Conservation (phyloP, 1,140 invertebrate genomes). For the Tachypleus tridentatus region DNA sequence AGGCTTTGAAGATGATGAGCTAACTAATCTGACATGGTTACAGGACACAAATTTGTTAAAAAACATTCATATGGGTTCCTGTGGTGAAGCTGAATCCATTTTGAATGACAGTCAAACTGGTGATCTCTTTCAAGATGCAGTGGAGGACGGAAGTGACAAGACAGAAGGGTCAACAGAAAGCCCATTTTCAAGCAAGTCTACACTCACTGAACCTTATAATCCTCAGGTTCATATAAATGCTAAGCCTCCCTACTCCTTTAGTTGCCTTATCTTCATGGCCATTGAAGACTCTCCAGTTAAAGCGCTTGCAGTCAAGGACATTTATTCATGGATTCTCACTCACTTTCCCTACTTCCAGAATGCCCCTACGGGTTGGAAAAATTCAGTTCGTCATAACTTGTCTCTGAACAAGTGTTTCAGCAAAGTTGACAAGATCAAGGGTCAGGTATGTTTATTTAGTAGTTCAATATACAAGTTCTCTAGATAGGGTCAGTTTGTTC, state of each 20-base stretch:
- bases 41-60: conserved; percentile 82
- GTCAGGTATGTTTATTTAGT: conserved; percentile 44
- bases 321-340: conserved; percentile 89
- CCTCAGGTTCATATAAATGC: conserved; percentile 61
- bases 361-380: conserved; percentile 44
- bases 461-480: background rate
- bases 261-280: conserved; percentile 94
- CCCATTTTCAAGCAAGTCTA: no score
- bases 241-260: conserved; percentile 90
- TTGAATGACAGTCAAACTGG: conserved; percentile 6
- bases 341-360: conserved; percentile 43
- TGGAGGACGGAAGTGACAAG: conserved; percentile 26
- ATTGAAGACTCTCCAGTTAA: conserved; percentile 81
- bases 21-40: conserved; percentile 79
- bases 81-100: conserved; percentile 5
- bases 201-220: conserved; percentile 30
- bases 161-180: conserved; percentile 18
- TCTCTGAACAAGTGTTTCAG: conserved; percentile 45
- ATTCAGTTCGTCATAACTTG: conserved; percentile 44
- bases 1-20: conserved; percentile 54
- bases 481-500: background rate
- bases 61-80: conserved; percentile 24
- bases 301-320: conserved; percentile 87
- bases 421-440: conserved; percentile 40
- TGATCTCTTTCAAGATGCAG: conserved; percentile 21